Evolutionary conservation across 2,113 vertebrate genomes (phyloP), one percentile per base, ranked within the genome.

Genomic region (Mionectes macconnelli): DNA sequence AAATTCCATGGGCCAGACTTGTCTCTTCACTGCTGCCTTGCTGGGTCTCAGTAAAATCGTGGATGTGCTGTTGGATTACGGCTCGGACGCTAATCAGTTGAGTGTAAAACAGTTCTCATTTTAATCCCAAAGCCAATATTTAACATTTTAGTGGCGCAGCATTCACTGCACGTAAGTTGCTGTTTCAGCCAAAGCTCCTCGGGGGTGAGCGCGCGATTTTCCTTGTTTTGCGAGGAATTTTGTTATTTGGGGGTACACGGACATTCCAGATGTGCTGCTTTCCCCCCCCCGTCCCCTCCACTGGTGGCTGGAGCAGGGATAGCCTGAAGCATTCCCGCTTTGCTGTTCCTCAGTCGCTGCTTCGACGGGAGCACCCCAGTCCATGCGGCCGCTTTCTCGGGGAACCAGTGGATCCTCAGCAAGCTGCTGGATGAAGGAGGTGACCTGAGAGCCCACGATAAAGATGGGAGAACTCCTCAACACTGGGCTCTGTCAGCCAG

Each of bases 301-400:
- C 53, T 76, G 37, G 10, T 28, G 35, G 13, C 9, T 16, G n/a
- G 37, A 14, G n/a, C 6, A 24, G 27, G 45, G 15, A 3, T 18
- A 13, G 27, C 17, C 13, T 69, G 60, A 78, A 45, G 23, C 16
- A 1, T 56, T 47, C 64, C 47, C 72, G 37, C 21, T 72, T 35
- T 83, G 22, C 45, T 1, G 0, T 88, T 79, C 76, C 56, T 12
- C 82, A 99, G 99, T 77, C 98, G 98, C 86, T 99, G 98, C 96
- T 96, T 96, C 1, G 98, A 99, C 53, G 96, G 97, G 44, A 99
- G 99, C 92, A 99, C 98, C 17, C 98, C 98, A 0, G 98, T 99
- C 33, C 99, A 99, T 0, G 98, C 99, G 21, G 99, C 98, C 8
- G 98, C 98, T 0, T 98, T 99, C 89, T 99, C 99, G 13, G 98